Evolutionary conservation across 2,888 invertebrate species (phyloP), one percentile per base, ranked within the genome.

Genomic region (Deilephila elpenor): DNA sequence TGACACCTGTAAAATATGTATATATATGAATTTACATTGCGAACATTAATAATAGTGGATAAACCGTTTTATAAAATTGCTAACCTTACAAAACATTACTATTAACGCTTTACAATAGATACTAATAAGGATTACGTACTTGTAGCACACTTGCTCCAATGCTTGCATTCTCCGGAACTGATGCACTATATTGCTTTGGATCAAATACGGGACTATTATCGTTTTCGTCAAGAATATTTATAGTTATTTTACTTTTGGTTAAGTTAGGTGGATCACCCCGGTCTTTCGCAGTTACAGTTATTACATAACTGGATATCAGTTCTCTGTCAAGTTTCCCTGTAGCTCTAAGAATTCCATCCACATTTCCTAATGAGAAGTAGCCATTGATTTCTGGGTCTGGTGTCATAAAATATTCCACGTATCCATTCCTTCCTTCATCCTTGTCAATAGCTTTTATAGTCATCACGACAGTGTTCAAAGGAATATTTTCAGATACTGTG

Each of bases 81-180:
- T 2, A 3, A 14, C 11, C 11, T 11, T 44, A 59, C 32, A 71
- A n/a, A 61, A 71, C 44, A 32, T 14, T 8, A 56, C 20, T 60
- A 37, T 61, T 14, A 14, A 11, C 11, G 11, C 14, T 11, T 11
- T 11, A 44, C 11, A 44, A 44, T 44, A 44, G 2, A 44, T 14
- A 20, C 61, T 44, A 29, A 34, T 71, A 70, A 59, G 64, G 70
- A 44, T 70, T 72, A 37, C 37, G 90, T 90, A 97, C 97, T 95
- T 98, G 98, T 60, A 98, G 90, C 0, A 99, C 97, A 88, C 97
- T 98, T 61, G 98, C 97, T 7, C 99, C 99, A 80, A 98, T 98
- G 79, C 97, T 97, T n/a, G 98, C 98, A 90, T 99, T 98, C 93
- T 99, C 99, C 0, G 98, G 97, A 51, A 98, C 97, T 3, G 97